Evolutionary conservation across 2,113 vertebrate species (phyloP).

Genomic region (Sapayoa aenigma): DNA sequence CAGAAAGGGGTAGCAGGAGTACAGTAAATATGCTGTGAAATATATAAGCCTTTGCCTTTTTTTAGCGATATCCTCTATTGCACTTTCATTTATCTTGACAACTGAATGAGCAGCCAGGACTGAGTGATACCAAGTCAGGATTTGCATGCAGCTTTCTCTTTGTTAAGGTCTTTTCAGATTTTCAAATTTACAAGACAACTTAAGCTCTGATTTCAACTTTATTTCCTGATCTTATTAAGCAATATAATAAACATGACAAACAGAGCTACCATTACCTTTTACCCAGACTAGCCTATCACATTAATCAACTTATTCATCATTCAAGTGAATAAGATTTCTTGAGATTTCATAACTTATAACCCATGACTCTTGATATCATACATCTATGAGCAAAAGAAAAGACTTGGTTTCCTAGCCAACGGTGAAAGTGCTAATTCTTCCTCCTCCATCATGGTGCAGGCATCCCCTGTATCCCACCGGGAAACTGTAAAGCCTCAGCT

Average conservation of each 20-base stretch:
- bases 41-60: background rate
- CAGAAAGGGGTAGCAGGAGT: background rate
- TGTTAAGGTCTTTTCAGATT: background rate
- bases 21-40: background rate
- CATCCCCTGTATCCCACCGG: background rate
- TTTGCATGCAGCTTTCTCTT: background rate
- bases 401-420: background rate
- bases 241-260: background rate
- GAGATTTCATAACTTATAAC: background rate
- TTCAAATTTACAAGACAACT: background rate
- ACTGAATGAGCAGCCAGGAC: background rate
- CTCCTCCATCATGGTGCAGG: background rate
- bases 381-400: background rate
- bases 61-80: background rate
- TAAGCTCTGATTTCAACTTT: background rate
- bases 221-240: background rate
- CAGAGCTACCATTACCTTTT: background rate
- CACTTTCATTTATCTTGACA: background rate
- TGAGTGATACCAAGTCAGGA: background rate
- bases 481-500: background rate
- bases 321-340: background rate
- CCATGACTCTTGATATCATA: background rate
- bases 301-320: background rate
- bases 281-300: accelerated
- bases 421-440: background rate